These are phyloP conservation scores for Drosophila meridiana DNA, from an alignment of 2,888 invertebrate genomes.

Conservation along the genomic window DNA sequence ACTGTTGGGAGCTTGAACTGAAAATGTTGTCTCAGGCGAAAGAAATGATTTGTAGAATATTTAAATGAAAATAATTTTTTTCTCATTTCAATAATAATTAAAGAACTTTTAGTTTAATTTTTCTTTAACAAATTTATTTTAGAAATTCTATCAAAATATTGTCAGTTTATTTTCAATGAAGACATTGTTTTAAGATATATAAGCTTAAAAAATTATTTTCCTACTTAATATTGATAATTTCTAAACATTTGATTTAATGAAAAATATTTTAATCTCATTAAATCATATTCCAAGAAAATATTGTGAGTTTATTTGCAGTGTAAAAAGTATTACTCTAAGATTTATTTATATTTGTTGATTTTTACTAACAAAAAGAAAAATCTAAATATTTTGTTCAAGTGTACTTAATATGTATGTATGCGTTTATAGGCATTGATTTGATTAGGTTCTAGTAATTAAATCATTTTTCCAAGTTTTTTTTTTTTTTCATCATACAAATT, in stretches of 20 bases:
- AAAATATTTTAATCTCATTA: no score
- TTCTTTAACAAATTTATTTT: no score
- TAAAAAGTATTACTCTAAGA: no score
- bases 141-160: no score
- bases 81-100: neutral
- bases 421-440: constrained; percentile 65
- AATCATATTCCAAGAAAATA: no score
- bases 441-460: constrained; percentile 78
- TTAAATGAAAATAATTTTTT: neutral
- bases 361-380: neutral
- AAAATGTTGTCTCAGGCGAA: no score
- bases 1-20: neutral
- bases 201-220: neutral
- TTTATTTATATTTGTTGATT: neutral
- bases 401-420: constrained; percentile 5
- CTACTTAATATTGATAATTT: no score
- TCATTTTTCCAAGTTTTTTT: constrained; percentile 60
- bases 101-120: no score
- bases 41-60: neutral
- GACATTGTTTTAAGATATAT: no score
- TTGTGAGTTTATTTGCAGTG: no score
- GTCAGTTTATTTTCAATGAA: no score
- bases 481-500: constrained; percentile 57
- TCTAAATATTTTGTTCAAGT: neutral
- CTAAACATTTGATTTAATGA: no score